A percentile compares a stretch with the other conserved stretches of the same genome.
These are phyloP conservation scores for Spatulosminthurus flaviceps DNA, from an alignment of 2,888 invertebrate species.

Conservation along the genomic window DNA sequence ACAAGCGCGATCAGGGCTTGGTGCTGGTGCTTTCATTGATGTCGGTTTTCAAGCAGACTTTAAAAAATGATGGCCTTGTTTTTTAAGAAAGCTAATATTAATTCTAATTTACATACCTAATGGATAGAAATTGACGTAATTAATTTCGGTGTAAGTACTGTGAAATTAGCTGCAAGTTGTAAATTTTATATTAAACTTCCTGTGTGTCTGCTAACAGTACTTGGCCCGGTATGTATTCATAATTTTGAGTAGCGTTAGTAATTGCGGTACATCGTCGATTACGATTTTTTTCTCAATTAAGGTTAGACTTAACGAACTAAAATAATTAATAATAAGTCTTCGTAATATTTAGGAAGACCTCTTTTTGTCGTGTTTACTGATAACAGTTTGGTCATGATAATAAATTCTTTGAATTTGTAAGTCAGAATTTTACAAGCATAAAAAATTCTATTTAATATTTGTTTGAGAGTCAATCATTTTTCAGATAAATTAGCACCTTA, in stretches of 20 bases:
- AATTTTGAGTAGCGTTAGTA: neutral
- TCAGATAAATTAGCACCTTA: neutral
- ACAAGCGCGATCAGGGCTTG: slow-evolving; percentile 74
- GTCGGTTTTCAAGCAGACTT: slow-evolving; percentile 74
- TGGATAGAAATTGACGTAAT: neutral
- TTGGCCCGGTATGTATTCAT: neutral
- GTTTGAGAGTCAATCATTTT: neutral
- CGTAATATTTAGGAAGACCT: neutral
- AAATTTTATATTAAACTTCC: slow-evolving; percentile 1
- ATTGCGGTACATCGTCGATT: neutral
- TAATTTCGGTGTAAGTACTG: slow-evolving; percentile 12
- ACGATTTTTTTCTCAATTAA: neutral
- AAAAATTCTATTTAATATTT: too few relatives aligned
- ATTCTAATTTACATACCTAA: slow-evolving; percentile 6
- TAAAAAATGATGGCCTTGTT: slow-evolving; percentile 47
- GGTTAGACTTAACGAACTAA: slow-evolving; percentile 2
- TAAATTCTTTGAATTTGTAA: neutral
- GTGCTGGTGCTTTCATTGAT: slow-evolving; percentile 94
- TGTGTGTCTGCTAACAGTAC: neutral
- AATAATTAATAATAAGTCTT: neutral
- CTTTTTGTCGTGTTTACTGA: neutral
- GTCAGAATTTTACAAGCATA: slow-evolving; percentile 5
- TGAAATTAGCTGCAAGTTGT: neutral
- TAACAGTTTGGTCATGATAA: neutral
- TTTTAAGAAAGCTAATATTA: slow-evolving; percentile 27